Base-by-base conservation (phyloP, 2,113 vertebrate species). In the Anas platyrhynchos region DNA sequence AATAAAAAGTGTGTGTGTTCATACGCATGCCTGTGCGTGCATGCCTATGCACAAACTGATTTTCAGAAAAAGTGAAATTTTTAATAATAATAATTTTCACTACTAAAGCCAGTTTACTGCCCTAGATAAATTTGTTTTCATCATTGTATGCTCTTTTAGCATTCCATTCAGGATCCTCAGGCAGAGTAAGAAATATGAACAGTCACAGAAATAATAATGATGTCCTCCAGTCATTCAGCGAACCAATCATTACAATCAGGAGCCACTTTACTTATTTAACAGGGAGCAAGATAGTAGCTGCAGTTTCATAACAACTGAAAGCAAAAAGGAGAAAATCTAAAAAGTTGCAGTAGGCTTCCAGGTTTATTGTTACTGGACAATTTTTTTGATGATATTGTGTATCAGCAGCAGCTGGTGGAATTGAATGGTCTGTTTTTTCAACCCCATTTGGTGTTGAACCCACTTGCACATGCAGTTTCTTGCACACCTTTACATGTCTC, bases 151-250 rank as follows among this genome's bases (percentile, higher is more conserved):
- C 4, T 92, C 59, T 88, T 95, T 89, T 85, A 41, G 7, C 67
- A 94, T 94, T 91, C 76, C 66, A 83, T 29, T 78, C 92, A 67
- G 89, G 72, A 96, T 94, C 65, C 66, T 43, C 34, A 94, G 82
- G 32, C 41, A 62, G 69, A 88, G 3, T 34, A 62, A 76, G 72
- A 85, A 50, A 63, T 67, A 83, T 74, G 78, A 96, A 84, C 76
- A 91, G 73, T 94, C 77, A 72, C 54, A 86, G 55, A 41, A 87
- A 78, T 80, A 87, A 83, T 94, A 91, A 89, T 67, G 50, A 97
- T 87, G 43, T 93, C 81, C 96, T 87, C 72, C 61, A 93, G 94
- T 96, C 88, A 95, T 96, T 96, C 89, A 95, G 88, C 76, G 95
- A 97, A 83, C 38, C 73, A 17, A 62, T 17, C 0, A 1, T 65